phyloP scores from a whole-genome alignment of 2,888 invertebrate species.

The Cheilosia soror region DNA sequence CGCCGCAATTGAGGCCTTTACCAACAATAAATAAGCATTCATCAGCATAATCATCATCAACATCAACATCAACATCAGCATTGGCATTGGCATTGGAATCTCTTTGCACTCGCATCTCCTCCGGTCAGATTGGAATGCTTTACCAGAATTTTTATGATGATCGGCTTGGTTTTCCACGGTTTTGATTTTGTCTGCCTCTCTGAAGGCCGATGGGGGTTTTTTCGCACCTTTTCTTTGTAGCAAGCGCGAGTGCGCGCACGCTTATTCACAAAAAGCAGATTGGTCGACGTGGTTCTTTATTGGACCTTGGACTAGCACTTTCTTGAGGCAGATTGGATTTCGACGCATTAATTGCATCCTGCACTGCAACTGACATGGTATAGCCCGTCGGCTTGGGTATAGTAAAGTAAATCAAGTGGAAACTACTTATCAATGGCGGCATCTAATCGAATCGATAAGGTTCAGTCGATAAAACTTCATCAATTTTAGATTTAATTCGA shows the following conservation, averaged over 20 bases:
- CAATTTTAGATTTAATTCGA: constrained; percentile 64
- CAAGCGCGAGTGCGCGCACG: background rate
- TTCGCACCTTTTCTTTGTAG: constrained; percentile 65
- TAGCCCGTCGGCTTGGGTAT: background rate
- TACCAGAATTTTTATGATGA: constrained; percentile 55
- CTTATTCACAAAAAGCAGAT: constrained; percentile 19
- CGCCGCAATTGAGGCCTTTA: constrained; percentile 42
- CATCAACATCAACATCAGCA: constrained; percentile 32
- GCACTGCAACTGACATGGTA: constrained; percentile 55
- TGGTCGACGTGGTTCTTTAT: constrained; percentile 64
- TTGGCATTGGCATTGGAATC: constrained; percentile 34
- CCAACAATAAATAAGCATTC: constrained; percentile 64
- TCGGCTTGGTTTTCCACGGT: constrained; percentile 42
- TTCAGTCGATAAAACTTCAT: constrained; percentile 56
- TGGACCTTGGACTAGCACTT: constrained; percentile 44
- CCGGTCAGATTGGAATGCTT: constrained; percentile 52
- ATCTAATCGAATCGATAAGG: constrained; percentile 67
- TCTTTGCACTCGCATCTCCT: constrained; percentile 60
- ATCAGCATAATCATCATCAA: constrained; percentile 72
- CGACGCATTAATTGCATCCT: constrained; percentile 70
- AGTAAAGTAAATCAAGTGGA: constrained; percentile 62
- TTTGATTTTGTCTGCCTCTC: constrained; percentile 33
- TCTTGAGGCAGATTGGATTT: constrained; percentile 71
- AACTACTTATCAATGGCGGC: constrained; percentile 58
- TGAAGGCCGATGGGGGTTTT: constrained; percentile 59